phyloP scores from a whole-genome alignment of 2,797 vertebrate species.

The Xiphorhynchus erythropygius region DNA sequence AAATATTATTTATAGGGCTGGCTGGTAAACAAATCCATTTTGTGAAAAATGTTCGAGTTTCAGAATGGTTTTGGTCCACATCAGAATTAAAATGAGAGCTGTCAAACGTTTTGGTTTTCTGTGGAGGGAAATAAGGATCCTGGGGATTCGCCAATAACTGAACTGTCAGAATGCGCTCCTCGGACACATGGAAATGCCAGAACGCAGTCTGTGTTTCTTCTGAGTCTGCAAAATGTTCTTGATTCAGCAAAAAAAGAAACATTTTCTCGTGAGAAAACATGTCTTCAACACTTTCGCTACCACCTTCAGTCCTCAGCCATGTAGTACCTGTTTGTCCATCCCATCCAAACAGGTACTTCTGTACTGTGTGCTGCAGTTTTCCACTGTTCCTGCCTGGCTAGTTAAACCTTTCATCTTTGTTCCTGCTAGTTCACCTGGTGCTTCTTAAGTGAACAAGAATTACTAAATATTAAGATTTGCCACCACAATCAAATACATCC shows the following conservation, averaged over 20 bases:
- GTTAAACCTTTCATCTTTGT: neutral
- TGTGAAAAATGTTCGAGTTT: neutral
- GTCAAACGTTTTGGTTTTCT: neutral
- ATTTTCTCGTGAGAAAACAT: neutral
- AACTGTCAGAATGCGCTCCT: neutral
- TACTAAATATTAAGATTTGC: neutral
- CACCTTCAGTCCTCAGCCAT: neutral
- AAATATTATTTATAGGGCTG: slow-evolving; percentile 40
- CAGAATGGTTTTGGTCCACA: slow-evolving; percentile 9
- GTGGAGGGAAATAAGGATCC: neutral
- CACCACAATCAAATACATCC: neutral
- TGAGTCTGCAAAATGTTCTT: neutral
- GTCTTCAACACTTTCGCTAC: neutral
- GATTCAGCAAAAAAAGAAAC: neutral
- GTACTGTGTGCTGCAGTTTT: rapidly evolving
- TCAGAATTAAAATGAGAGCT: slow-evolving; percentile 19
- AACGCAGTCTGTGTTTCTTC: neutral
- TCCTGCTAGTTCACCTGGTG: neutral
- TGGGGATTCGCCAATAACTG: neutral
- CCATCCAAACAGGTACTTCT: neutral
- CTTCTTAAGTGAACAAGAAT: neutral
- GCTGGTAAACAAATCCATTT: slow-evolving; percentile 40
- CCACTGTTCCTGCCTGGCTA: neutral
- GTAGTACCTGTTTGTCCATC: neutral
- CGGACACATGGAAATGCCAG: rapidly evolving